A percentile compares a stretch with the other conserved stretches of the same genome.
Conservation (phyloP, 2,888 invertebrate species). For the Hemistola chrysoprasaria region DNA sequence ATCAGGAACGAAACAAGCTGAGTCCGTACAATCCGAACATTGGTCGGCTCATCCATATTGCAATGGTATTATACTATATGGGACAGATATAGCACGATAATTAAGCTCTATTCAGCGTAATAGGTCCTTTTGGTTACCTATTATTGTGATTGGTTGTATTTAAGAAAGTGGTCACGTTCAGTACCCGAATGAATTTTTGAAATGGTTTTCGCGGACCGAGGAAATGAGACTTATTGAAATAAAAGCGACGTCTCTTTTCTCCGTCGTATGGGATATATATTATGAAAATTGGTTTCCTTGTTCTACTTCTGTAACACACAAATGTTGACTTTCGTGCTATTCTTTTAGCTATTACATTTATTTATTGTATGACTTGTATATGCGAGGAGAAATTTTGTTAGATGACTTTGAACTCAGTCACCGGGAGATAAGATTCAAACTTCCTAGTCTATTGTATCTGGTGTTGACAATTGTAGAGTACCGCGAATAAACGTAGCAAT, state of each 20-base stretch:
- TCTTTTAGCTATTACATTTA: slow-evolving; percentile 27
- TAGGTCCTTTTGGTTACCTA: no score
- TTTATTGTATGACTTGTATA: slow-evolving; percentile 24
- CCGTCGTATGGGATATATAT: slow-evolving; percentile 22
- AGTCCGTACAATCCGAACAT: no score
- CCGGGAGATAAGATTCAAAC: slow-evolving; percentile 4
- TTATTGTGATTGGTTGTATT: no score
- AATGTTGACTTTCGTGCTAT: slow-evolving; percentile 26
- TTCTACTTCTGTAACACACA: slow-evolving; percentile 20
- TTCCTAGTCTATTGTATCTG: neutral
- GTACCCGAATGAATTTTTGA: no score
- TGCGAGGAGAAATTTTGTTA: slow-evolving; percentile 7
- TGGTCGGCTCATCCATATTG: no score
- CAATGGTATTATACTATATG: no score
- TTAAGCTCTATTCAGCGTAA: no score
- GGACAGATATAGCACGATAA: no score
- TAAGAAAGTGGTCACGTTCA: no score
- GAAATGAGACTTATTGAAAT: slow-evolving; percentile 14
- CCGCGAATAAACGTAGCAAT: slow-evolving; percentile 15
- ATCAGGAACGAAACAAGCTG: no score
- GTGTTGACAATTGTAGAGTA: slow-evolving; percentile 13
- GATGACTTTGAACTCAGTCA: slow-evolving; percentile 14
- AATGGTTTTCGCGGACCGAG: no score
- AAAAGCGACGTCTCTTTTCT: slow-evolving; percentile 10
- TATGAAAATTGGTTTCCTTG: slow-evolving; percentile 27